Conservation (phyloP, 2,113 vertebrate genomes). For the Percopsis transmontana region DNA sequence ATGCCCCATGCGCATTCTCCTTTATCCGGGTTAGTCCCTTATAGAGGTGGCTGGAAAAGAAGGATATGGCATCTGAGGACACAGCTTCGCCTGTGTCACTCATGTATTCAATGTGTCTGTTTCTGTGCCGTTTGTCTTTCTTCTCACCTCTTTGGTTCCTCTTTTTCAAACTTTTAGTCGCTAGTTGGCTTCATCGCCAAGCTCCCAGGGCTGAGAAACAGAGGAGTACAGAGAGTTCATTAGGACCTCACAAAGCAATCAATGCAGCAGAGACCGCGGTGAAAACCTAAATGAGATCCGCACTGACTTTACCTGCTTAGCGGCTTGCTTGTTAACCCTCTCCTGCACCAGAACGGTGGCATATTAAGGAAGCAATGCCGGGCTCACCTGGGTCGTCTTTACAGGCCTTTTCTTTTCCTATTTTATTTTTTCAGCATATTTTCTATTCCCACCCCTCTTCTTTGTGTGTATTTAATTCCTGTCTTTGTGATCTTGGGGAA, state of each 20-base stretch:
- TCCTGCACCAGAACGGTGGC: background rate
- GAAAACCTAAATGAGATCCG: conserved; percentile 75
- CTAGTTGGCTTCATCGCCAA: conserved; percentile 40
- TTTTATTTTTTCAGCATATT: conserved; percentile 8
- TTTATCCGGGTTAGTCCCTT: conserved; percentile 47
- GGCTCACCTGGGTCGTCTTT: conserved; percentile 27
- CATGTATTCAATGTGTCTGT: conserved; percentile 37
- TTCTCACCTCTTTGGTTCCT: conserved; percentile 33
- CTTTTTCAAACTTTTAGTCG: conserved; percentile 42
- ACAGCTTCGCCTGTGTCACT: conserved; percentile 22
- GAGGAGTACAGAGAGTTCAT: conserved; percentile 63
- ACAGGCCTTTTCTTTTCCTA: conserved; percentile 10
- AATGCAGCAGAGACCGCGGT: conserved; percentile 63
- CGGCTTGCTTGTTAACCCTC: conserved; percentile 59
- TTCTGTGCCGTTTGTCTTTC: conserved; percentile 28
- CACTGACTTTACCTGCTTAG: conserved; percentile 70
- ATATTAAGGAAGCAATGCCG: conserved; percentile 30
- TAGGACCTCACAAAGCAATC: conserved; percentile 72
- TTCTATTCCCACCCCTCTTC: conserved; percentile 28
- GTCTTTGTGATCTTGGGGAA: conserved; percentile 21
- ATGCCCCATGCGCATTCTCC: conserved; percentile 32
- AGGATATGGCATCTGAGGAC: conserved; percentile 30
- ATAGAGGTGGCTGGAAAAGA: conserved; percentile 20
- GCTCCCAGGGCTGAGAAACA: conserved; percentile 51
- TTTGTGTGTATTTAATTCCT: conserved; percentile 28